phyloP scores from a whole-genome alignment of 2,113 vertebrate genomes.

The Chaetops frenatus region DNA sequence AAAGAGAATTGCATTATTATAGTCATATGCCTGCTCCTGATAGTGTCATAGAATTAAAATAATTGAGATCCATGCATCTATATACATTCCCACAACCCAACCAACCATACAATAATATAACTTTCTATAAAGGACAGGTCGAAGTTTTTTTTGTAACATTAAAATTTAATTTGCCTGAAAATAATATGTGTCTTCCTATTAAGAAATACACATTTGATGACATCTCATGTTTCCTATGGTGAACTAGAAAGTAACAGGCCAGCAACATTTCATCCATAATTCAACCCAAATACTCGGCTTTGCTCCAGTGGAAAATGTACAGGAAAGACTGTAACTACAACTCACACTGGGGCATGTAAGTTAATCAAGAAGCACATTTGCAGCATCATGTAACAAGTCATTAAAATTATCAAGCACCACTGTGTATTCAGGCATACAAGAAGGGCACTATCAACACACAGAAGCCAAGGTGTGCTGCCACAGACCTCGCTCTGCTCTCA shows the following conservation, averaged over 20 bases:
- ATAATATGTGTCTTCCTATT: not conserved
- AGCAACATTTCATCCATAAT: not conserved
- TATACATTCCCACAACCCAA: constrained; percentile 38
- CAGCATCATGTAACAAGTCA: not conserved
- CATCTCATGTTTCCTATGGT: not conserved
- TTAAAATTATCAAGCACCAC: not conserved
- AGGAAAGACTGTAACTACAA: not conserved
- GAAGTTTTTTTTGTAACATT: not conserved
- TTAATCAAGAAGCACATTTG: not conserved
- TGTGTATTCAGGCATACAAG: not conserved
- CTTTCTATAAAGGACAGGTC: not conserved
- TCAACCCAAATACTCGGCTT: not conserved
- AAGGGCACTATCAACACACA: not conserved
- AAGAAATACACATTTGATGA: not conserved
- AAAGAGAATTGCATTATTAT: constrained; percentile 85
- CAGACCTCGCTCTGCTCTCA: not conserved
- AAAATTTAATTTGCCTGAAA: not conserved
- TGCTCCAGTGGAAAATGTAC: not conserved
- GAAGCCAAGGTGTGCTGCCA: not conserved
- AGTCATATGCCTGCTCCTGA: constrained; percentile 84
- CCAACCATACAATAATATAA: not conserved
- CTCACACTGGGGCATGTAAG: not conserved
- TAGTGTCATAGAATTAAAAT: constrained; percentile 84
- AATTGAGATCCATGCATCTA: constrained; percentile 74
- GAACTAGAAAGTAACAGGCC: not conserved